Evolutionary conservation across 2,113 vertebrate genomes (phyloP).

Genomic region (Cettia cetti): DNA sequence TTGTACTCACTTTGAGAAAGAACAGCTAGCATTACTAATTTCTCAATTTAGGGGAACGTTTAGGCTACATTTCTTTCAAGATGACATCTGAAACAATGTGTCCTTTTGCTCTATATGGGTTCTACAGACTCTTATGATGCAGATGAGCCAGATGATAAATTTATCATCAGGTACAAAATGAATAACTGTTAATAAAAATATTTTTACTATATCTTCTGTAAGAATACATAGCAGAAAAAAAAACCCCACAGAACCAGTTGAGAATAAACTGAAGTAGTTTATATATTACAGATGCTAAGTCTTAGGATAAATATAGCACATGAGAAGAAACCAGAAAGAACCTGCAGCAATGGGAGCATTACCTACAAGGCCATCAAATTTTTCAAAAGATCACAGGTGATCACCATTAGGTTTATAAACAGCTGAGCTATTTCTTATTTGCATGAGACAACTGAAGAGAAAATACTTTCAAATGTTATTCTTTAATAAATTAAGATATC

Average conservation of each 20-base stretch:
- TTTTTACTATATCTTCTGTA: not conserved
- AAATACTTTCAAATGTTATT: not conserved
- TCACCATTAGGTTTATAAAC: not conserved
- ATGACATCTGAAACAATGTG: not conserved
- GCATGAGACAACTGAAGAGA: not conserved
- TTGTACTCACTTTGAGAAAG: not conserved
- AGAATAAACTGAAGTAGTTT: not conserved
- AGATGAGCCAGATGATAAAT: not conserved
- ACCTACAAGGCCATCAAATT: not conserved
- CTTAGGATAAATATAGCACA: not conserved
- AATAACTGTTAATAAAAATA: not conserved
- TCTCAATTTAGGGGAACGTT: not conserved
- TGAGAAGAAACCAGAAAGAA: not conserved
- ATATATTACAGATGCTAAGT: not conserved
- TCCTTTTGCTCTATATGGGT: not conserved
- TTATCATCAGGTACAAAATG: not conserved
- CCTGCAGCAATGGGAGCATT: not conserved
- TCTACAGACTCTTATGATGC: not conserved
- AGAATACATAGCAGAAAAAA: not conserved
- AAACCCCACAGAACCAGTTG: not conserved
- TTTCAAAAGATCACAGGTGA: not conserved
- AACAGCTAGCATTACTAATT: not conserved
- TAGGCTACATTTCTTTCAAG: not conserved
- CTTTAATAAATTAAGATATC: not conserved
- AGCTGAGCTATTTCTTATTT: not conserved